Evolutionary conservation across 2,888 invertebrate genomes (phyloP), one percentile per base, ranked within the genome.

Genomic region (Drosophila cracens): DNA sequence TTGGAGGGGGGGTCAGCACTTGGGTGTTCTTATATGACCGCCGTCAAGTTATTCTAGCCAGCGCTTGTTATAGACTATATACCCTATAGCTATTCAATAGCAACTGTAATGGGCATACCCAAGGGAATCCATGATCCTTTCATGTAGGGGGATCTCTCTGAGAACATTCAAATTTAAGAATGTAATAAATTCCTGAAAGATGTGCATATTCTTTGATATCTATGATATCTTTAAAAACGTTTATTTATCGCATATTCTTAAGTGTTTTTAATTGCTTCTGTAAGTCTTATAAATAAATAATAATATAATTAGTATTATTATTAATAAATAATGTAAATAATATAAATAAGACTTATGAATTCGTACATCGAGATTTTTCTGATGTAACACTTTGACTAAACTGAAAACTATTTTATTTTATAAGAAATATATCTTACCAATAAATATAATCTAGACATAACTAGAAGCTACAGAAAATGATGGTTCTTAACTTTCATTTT

Each of bases 21-120:
- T 81, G 76, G 89, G 88, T 85, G 85, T 87, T 89, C 85, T 89
- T 86, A 86, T 86, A 87, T 86, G 85, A 87, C 90, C 90, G 85
- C 74, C 57, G 54, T 59, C 82, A 82, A 84, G 80, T 82, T 82
- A 70, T 87, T 74, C 64, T 71, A 66, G 56, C 70, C 34, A 34
- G 67, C 53, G 48, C 72, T 72, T 72, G 59, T 60, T 54, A 76
- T 71, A 68, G 33, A 69, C 18, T 29, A n/a, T 51, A 51, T 80
- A 74, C 81, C 70, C 81, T 75, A 34, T 48, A 65, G 4, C 29
- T 13, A 4, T 27, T 13, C 6, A 34, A 13, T 31, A 1, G 16
- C 1, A 2, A 5, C 25, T 4, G 13, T n/a, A 8, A 13, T 21
- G 40, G 56, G 6, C 10, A 21, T 57, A 5, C 3, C 29, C 38